These are phyloP conservation scores for Myiozetetes cayanensis DNA, from an alignment of 2,113 vertebrate genomes.

Conservation along the genomic window DNA sequence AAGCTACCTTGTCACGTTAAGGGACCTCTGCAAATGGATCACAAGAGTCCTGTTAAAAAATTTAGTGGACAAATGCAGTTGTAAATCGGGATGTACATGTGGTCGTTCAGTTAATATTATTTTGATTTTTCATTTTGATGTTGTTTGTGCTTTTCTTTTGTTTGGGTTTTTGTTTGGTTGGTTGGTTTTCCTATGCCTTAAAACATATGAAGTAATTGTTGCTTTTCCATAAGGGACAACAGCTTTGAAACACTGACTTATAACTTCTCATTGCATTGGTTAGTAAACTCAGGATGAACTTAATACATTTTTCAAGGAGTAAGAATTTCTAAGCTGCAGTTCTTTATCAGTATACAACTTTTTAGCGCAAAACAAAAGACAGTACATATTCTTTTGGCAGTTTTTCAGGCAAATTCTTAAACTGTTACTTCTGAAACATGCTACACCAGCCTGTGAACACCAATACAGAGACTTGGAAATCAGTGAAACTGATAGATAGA, in stretches of 20 bases:
- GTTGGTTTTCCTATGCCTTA: not conserved
- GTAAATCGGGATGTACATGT: not conserved
- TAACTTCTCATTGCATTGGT: not conserved
- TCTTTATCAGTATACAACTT: not conserved
- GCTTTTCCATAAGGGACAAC: not conserved
- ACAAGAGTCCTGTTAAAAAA: not conserved
- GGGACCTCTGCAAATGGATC: not conserved
- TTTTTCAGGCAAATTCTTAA: not conserved
- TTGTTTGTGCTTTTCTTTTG: not conserved
- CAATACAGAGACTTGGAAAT: not conserved
- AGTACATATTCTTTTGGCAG: conserved; percentile 44
- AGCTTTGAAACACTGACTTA: conserved; percentile 20
- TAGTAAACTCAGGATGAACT: conserved; percentile 27
- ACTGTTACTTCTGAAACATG: not conserved
- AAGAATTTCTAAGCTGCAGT: conserved; percentile 1
- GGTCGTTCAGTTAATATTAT: not conserved
- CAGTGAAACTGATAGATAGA: not conserved
- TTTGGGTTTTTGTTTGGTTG: not conserved
- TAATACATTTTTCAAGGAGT: not conserved
- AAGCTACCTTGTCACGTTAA: not conserved
- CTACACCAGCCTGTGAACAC: not conserved
- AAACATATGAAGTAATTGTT: not conserved
- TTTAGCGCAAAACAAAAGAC: not conserved
- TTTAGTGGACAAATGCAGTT: not conserved
- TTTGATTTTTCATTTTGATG: not conserved